Percentiles rank a stretch among this genome's conserved stretches.
Evolutionary conservation across 1,140 invertebrate genomes (phyloP).

Genomic region (Drosophila varians): DNA sequence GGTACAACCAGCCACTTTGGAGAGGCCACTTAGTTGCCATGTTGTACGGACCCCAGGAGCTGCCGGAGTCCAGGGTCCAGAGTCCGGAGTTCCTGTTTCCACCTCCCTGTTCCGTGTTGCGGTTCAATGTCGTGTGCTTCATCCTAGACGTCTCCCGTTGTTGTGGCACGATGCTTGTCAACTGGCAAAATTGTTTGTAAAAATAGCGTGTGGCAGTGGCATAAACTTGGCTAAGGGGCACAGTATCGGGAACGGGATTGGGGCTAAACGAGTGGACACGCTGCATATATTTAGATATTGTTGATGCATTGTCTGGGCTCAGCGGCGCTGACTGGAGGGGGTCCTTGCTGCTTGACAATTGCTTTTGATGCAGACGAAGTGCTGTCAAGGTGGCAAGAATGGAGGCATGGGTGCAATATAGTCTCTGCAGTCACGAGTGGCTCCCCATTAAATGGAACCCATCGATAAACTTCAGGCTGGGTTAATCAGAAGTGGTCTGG

Average conservation of each 20-base stretch:
- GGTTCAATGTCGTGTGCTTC: slow-evolving; percentile 65
- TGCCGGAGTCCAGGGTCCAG: slow-evolving; percentile 1
- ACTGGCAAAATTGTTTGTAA: slow-evolving; percentile 80
- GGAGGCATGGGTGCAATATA: background rate
- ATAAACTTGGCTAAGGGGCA: slow-evolving; percentile 42
- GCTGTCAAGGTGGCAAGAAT: slow-evolving; percentile 22
- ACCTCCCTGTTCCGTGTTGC: slow-evolving; percentile 31
- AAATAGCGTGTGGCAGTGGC: slow-evolving; percentile 78
- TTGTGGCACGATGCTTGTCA: slow-evolving; percentile 66
- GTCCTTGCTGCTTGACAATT: slow-evolving; percentile 26
- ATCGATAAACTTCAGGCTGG: slow-evolving; percentile 39
- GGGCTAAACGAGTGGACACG: slow-evolving; percentile 39
- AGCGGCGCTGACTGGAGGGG: slow-evolving; percentile 35
- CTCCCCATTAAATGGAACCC: slow-evolving; percentile 32
- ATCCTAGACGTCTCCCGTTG: slow-evolving; percentile 35
- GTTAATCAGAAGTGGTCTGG: slow-evolving; percentile 38
- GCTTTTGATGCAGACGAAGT: slow-evolving; percentile 36
- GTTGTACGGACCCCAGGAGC: slow-evolving; percentile 36
- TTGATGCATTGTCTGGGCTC: slow-evolving; percentile 59
- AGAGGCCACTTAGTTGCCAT: slow-evolving; percentile 74
- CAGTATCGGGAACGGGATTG: too few species aligned
- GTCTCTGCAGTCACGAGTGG: slow-evolving; percentile 17
- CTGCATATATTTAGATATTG: slow-evolving; percentile 78
- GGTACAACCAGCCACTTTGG: slow-evolving; percentile 49
- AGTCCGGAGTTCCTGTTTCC: slow-evolving; percentile 10